Percentiles rank a stretch among this genome's conserved stretches.
phyloP scores from a whole-genome alignment of 2,113 vertebrate genomes.

The Phaethon lepturus region DNA sequence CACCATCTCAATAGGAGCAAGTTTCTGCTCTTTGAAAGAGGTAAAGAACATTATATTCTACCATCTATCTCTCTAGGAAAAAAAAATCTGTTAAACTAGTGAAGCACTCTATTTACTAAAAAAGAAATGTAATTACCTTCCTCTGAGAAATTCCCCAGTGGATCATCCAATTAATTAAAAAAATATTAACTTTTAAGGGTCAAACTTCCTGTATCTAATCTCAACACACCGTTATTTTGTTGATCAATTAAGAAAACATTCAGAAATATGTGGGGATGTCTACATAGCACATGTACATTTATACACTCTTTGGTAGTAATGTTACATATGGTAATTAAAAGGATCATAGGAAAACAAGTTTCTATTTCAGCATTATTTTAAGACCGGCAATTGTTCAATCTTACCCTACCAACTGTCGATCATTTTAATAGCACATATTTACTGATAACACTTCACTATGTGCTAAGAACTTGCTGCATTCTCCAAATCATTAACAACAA shows the following conservation, averaged over 20 bases:
- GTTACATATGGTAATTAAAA: not conserved
- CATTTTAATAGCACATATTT: not conserved
- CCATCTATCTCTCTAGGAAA: not conserved
- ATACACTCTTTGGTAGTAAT: not conserved
- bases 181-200: slow-evolving; percentile 20
- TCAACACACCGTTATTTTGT: not conserved
- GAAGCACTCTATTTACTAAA: not conserved
- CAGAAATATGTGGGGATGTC: not conserved
- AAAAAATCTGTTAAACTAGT: not conserved
- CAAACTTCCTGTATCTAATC: not conserved
- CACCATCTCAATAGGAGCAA: not conserved
- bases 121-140: not conserved
- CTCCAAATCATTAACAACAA: not conserved
- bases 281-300: not conserved
- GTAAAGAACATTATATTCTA: not conserved
- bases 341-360: not conserved
- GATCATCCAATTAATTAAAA: slow-evolving; percentile 5
- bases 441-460: not conserved
- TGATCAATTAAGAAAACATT: not conserved
- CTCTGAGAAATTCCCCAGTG: not conserved
- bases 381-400: not conserved
- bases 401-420: not conserved
- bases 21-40: not conserved
- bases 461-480: not conserved
- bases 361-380: not conserved